Conservation (phyloP, 2,113 vertebrate species). For the Engystomops pustulosus region DNA sequence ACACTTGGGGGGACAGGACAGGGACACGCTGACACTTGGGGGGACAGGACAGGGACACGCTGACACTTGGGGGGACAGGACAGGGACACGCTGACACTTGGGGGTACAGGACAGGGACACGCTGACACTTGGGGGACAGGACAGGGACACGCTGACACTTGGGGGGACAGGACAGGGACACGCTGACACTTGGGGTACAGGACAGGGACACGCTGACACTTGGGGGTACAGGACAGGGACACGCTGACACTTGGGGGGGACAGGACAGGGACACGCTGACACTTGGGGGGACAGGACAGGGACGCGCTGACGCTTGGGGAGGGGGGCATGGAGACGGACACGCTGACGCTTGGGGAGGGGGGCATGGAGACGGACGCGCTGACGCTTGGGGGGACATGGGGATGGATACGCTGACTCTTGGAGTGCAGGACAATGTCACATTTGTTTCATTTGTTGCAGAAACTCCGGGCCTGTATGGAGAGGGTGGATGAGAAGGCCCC, state of each 20-base stretch:
- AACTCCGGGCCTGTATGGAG: slow-evolving; percentile 90
- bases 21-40: background rate
- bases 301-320: background rate
- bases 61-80: background rate
- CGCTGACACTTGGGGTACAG: background rate
- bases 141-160: background rate
- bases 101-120: background rate
- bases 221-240: background rate
- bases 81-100: background rate
- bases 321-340: background rate
- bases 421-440: background rate
- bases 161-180: background rate
- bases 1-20: background rate
- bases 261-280: background rate
- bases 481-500: slow-evolving; percentile 94
- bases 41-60: background rate
- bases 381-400: background rate
- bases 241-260: background rate
- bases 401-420: background rate
- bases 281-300: background rate
- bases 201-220: background rate
- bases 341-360: background rate
- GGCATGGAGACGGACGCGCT: background rate
- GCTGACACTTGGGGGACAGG: background rate
- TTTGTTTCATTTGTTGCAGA: slow-evolving; percentile 71